Percentiles rank a stretch among this genome's conserved stretches.
Conservation (phyloP, 2,113 vertebrate species). For the Engraulis encrasicolus region DNA sequence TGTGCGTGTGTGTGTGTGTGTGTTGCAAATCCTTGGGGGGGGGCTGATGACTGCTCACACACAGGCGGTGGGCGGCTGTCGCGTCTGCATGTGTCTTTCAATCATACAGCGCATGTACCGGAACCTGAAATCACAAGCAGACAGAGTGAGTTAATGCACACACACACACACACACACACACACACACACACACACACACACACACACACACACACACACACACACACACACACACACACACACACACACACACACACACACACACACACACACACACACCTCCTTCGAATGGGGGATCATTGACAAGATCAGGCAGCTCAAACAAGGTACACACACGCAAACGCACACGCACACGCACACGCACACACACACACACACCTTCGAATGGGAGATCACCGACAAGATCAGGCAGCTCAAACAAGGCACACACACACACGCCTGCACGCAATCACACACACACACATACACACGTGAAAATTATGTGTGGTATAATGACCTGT, state of each 20-base stretch:
- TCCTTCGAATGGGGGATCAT: too few relatives aligned
- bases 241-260: background rate
- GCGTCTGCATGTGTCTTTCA: constrained; percentile 84
- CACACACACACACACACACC: background rate
- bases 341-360: background rate
- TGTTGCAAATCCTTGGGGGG: background rate
- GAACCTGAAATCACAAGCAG: constrained; percentile 67
- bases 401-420: constrained; percentile 25
- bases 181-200: background rate
- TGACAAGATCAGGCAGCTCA: too few relatives aligned
- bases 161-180: background rate
- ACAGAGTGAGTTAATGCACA: background rate
- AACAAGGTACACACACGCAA: constrained; percentile 19
- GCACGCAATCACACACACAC: background rate
- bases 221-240: constrained; percentile 23
- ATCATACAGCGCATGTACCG: constrained; percentile 84
- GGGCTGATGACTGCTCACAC: constrained; percentile 56
- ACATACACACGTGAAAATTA: background rate
- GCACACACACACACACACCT: background rate
- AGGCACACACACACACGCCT: background rate
- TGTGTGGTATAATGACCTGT: too few relatives aligned
- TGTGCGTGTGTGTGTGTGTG: constrained; percentile 4
- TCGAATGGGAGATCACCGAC: background rate
- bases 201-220: background rate
- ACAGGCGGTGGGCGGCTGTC: constrained; percentile 73